Evolutionary conservation across 1,140 invertebrate genomes (phyloP).

Genomic region (Bombus pyrosoma): DNA sequence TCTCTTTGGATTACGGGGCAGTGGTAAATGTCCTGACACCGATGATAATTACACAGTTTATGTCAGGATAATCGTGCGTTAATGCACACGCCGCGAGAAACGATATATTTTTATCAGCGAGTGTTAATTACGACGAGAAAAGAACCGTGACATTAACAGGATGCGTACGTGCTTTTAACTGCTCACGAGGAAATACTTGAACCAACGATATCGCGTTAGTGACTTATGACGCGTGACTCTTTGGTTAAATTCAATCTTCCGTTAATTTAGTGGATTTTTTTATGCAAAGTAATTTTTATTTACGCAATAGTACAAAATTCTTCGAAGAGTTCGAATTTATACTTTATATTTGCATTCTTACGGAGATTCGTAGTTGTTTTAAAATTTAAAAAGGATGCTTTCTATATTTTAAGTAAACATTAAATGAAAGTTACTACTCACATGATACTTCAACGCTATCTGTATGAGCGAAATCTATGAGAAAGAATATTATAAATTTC

Average conservation of each 20-base stretch:
- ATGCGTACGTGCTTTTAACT: neutral
- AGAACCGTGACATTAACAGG: neutral
- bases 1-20: neutral
- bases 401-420: neutral
- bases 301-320: neutral
- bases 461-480: neutral
- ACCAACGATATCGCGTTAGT: neutral
- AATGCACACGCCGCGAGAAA: neutral
- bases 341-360: neutral
- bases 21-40: neutral
- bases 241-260: neutral
- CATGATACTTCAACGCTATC: neutral
- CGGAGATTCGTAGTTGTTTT: no score
- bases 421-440: neutral
- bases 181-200: neutral
- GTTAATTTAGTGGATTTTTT: neutral
- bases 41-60: neutral
- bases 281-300: neutral
- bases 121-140: neutral
- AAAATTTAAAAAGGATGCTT: no score
- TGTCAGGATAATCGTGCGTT: conserved; percentile 2
- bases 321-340: neutral
- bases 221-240: neutral
- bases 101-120: neutral
- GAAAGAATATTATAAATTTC: neutral